Base-by-base conservation (phyloP, 92 coral and sea anemone genomes). In the Actinernus sp. region DNA sequence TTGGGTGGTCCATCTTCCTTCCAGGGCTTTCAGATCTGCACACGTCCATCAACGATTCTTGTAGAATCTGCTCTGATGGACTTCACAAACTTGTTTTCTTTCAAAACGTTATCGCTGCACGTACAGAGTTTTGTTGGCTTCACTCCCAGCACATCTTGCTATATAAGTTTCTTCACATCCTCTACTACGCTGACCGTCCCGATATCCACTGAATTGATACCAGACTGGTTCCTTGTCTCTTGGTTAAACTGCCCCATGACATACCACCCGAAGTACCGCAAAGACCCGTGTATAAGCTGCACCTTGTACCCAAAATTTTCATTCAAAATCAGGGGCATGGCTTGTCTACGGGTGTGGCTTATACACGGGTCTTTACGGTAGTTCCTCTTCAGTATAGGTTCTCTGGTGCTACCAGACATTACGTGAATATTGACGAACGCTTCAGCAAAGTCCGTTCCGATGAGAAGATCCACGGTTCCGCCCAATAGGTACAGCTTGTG, bases 111-210 rank as follows among this genome's bases (percentile, higher is more conserved):
- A 22, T 88, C 87, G 3, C 28, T 84, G 65, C 96, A 89, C 26
- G 91, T 68, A 50, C 96, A 89, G 11, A 89, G 88, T 59, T 85
- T 58, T 2, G 92, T 85, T 8, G 83, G 97, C 34, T 44, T 80
- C 1, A 85, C 97, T 21, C 97, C 89, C 12, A 85, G 55, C 21
- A 31, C 51, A 48, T 76, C 92, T 75, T 80, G 78, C 32, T 41
- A 64, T 22, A 81, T 40, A 4, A 81, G 81, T 25, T 61, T 85
- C 33, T 55, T 67, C 41, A 80, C 28, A 47, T 85, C 96, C 22
- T 90, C 83, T 0, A 72, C 19, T 17, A 69, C 71, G 28, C 71
- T 78, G 16, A 89, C 77, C 22, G 78, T 65, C 23, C 71, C 81
- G 24, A 77, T 61, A 34, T 61, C 78, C 21, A 73, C 74, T 31